Base-by-base conservation (phyloP, 2,113 vertebrate species). In the Malurus cyaneus region DNA sequence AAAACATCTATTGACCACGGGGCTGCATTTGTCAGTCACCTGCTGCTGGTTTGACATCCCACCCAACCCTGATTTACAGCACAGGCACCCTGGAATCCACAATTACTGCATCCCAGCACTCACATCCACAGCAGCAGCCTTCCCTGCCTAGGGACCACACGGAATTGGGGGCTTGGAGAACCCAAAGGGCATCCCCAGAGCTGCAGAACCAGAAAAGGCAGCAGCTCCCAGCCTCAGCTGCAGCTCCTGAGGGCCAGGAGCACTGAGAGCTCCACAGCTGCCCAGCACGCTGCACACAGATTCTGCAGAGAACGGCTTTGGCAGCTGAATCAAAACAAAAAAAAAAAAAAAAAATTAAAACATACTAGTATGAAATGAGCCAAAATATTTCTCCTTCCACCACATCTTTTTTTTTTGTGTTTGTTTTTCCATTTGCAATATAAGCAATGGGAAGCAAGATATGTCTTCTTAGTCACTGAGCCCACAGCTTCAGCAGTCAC, bases 321-420 rank as follows among this genome's bases (percentile, higher is more conserved):
- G 94, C 91, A 91, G 80, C 42, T 19, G 14, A 94, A 86, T 83
- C 64, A 50, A 92, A 95, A 50, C 41, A 0, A 0, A 13, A 29
- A 21, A n/a, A 28, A 73, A 0, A 13, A 24, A 21, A n/a, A 28
- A 69, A 64, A 52, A 67, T 60, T 23, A 21, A 9, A 39, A 77
- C 60, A 52, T 3, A 41, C 53, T 18, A 52, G n/a, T 1, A 0
- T 53, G 84, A 91, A 93, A 94, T 57, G n/a, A 96, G 61, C 83
- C 86, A 96, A 94, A 95, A 92, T 95, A 93, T 96, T 96, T 96
- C 64, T 94, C 91, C 60, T 94, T 94, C 86, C 72, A 93, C 83
- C 94, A 71, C 44, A 67, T 86, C 65, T 78, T 69, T 73, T 80
- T 80, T 82, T 67, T 39, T 39, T 39, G 24, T 87, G 61, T 79